A percentile compares a stretch with the other conserved stretches of the same genome.
These are phyloP conservation scores for Sitophilus oryzae DNA, from an alignment of 1,140 invertebrate species.

Conservation along the genomic window DNA sequence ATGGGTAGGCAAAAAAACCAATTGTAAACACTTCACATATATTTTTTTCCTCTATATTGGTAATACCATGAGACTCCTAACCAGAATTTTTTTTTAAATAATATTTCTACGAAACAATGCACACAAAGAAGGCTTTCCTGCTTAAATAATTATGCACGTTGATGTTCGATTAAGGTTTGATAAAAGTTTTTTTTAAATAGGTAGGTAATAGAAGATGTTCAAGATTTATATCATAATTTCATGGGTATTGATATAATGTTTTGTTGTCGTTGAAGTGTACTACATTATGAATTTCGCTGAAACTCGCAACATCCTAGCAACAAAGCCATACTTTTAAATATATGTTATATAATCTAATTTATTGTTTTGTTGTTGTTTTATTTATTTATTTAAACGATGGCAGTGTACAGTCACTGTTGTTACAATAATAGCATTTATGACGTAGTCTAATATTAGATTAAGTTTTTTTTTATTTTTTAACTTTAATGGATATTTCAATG, in stretches of 20 bases:
- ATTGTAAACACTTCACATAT: too few species aligned
- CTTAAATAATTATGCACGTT: slow-evolving; percentile 13
- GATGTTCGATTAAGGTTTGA: slow-evolving; percentile 7
- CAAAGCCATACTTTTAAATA: slow-evolving; percentile 32
- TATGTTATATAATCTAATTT: slow-evolving; percentile 9
- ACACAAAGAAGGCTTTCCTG: slow-evolving; percentile 4
- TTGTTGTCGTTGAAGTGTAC: not conserved
- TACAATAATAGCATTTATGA: slow-evolving; percentile 8
- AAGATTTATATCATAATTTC: not conserved
- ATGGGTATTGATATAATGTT: not conserved
- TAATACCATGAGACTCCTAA: too few species aligned
- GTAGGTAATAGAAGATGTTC: not conserved
- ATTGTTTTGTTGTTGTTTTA: slow-evolving; percentile 15
- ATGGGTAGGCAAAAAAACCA: too few species aligned
- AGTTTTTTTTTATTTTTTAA: too few species aligned
- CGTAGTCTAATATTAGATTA: slow-evolving; percentile 17
- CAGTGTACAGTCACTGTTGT: slow-evolving; percentile 9
- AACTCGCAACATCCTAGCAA: slow-evolving; percentile 48
- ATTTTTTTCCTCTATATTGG: too few species aligned
- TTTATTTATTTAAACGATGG: slow-evolving; percentile 8
- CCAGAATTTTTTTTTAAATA: too few species aligned
- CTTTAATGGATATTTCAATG: slow-evolving; percentile 7
- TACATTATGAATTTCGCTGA: not conserved
- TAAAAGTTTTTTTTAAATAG: not conserved
- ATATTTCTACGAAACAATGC: too few species aligned